Conservation (phyloP, 1,140 invertebrate genomes). For the Drosophila arizonae region DNA sequence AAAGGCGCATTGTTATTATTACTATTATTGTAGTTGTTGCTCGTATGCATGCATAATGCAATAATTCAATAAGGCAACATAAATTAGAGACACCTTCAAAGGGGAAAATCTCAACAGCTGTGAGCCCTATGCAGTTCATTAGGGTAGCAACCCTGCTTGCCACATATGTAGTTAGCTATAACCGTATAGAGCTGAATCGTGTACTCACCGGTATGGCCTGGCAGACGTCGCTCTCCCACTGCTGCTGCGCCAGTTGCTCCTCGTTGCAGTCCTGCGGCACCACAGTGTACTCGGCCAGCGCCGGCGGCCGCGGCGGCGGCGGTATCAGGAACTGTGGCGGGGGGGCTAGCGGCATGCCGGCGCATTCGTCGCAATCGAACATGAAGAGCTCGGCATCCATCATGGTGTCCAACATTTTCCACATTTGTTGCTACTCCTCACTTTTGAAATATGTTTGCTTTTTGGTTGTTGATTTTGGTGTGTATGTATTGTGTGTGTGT, state of each 20-base stretch:
- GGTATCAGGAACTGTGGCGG: constrained; percentile 85
- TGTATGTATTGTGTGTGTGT: constrained; percentile 10
- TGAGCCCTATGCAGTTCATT: constrained; percentile 55
- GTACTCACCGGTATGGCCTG: constrained; percentile 84
- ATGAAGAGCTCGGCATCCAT: constrained; percentile 70
- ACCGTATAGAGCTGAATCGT: neutral
- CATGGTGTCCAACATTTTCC: constrained; percentile 76
- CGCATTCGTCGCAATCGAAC: constrained; percentile 84
- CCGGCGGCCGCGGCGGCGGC: constrained; percentile 85
- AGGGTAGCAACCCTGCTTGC: constrained; percentile 51
- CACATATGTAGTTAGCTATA: neutral
- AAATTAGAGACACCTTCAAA: constrained; percentile 64
- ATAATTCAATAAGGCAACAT: constrained; percentile 78
- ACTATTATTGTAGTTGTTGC: constrained; percentile 25
- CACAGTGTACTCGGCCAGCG: constrained; percentile 82
- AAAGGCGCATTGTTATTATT: constrained; percentile 44
- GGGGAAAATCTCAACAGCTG: constrained; percentile 69
- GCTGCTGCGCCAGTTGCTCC: constrained; percentile 74
- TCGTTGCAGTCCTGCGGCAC: constrained; percentile 72
- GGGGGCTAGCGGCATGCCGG: constrained; percentile 85
- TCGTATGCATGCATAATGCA: constrained; percentile 50
- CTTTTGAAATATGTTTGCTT: constrained; percentile 9
- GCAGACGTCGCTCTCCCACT: constrained; percentile 81
- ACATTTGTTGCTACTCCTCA: constrained; percentile 61
- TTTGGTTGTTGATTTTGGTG: constrained; percentile 24